Evolutionary conservation across 2,888 invertebrate species (phyloP), one percentile per base, ranked within the genome.

Genomic region (Ellobium chinense): DNA sequence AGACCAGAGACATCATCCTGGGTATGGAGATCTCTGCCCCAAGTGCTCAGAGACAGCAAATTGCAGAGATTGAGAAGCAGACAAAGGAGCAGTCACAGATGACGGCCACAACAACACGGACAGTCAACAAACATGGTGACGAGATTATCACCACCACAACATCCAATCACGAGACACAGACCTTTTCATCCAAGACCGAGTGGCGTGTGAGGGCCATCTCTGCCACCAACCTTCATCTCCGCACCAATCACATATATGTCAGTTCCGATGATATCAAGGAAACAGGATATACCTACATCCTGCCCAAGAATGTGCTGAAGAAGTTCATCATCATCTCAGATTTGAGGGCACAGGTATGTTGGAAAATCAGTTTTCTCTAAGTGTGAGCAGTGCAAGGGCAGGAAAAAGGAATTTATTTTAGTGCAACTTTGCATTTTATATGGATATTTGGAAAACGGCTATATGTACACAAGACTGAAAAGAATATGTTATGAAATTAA

Each of bases 1-100:
- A 99, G 94, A 99, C 99, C 92, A 96, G 99, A 79, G 99, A 99
- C 93, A 99, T 99, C 86, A 99, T 99, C 90, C 95, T 99, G 83
- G 99, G 99, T 90, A 99, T 99, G 99, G 99, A 99, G 94, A 99
- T 99, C 86, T 98, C 98, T 21, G 99, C 99, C 1, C 99, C 99
- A 0, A 99, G 99, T 0, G 99, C 99, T 0, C 99, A 99, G 91
- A 95, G 99, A 65, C 99, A 99, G 93, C 99, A 99, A 94, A 99
- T 99, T 89, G 99, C 99, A 2, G 99, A 99, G 94, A 99, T 99
- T 87, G 99, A 99, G 94, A 99, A 99, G 92, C 99, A 99, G 94
- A 99, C 99, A 68, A 99, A 99, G 93, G 99, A 99, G 92, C 99
- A 99, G 94, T 93, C 93, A 27, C 99, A 99, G 93, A 94, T 99